phyloP scores from a whole-genome alignment of 1,140 invertebrate species.

The Drosophila kikkawai region DNA sequence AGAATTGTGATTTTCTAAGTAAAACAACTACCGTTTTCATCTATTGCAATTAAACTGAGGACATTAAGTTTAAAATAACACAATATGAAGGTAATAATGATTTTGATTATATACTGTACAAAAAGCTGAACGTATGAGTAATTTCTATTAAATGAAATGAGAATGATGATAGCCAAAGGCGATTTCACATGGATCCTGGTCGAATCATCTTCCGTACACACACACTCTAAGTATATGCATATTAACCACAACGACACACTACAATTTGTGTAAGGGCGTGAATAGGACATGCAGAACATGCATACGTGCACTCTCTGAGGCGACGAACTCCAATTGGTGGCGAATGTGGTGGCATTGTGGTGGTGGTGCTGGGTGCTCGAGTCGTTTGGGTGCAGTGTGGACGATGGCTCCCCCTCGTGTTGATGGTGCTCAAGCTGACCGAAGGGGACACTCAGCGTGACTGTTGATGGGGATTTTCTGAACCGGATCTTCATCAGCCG shows the following conservation, averaged over 20 bases:
- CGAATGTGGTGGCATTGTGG: conserved; percentile 40
- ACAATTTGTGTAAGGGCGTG: background rate
- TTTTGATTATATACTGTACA: background rate
- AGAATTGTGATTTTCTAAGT: background rate
- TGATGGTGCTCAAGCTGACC: conserved; percentile 24
- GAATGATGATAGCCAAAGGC: background rate
- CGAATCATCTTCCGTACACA: conserved; percentile 1
- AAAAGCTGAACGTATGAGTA: background rate
- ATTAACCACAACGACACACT: conserved; percentile 6
- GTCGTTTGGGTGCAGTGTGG: conserved; percentile 23
- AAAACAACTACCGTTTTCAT: background rate
- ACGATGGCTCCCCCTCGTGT: conserved; percentile 3
- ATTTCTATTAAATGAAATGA: background rate
- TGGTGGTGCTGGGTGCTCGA: conserved; percentile 46
- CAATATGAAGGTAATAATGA: background rate
- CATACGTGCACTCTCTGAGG: conserved; percentile 84
- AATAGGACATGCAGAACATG: conserved; percentile 62
- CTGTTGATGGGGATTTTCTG: conserved; percentile 37
- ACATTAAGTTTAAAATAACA: background rate
- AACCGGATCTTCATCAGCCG: conserved; percentile 47
- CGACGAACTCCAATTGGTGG: conserved; percentile 74
- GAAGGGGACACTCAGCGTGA: conserved; percentile 32
- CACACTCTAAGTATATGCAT: background rate
- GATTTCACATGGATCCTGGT: background rate
- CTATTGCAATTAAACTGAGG: background rate